These are phyloP conservation scores for Hozukius guyotensis DNA, from an alignment of 2,797 vertebrate genomes.

Conservation along the genomic window DNA sequence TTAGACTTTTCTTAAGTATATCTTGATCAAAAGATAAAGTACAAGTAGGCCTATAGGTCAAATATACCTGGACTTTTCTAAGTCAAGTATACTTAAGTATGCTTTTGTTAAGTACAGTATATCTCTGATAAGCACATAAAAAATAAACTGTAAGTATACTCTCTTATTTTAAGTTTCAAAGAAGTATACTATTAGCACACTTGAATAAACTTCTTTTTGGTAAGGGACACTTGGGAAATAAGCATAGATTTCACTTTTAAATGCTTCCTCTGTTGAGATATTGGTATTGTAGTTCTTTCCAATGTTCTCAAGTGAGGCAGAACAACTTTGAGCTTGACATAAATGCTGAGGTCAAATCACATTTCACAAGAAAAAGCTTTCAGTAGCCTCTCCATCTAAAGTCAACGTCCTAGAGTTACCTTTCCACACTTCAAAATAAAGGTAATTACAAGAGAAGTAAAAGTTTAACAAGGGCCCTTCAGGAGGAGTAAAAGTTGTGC, in stretches of 20 bases:
- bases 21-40: too few relatives aligned
- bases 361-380: conserved; percentile 16
- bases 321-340: background rate
- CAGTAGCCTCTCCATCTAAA: background rate
- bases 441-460: background rate
- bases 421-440: background rate
- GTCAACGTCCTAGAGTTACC: conserved; percentile 60
- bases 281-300: background rate
- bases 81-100: fast-evolving
- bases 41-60: too few relatives aligned
- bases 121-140: too few relatives aligned
- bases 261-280: background rate
- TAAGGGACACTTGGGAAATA: background rate
- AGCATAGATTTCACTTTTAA: background rate
- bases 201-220: too few relatives aligned
- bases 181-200: too few relatives aligned
- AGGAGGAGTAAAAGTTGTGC: background rate
- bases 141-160: too few relatives aligned
- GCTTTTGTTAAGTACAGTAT: too few relatives aligned
- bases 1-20: too few relatives aligned
- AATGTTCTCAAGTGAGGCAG: background rate
- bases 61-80: too few relatives aligned
- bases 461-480: background rate
- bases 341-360: background rate
- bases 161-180: too few relatives aligned